A percentile compares a stretch with the other conserved stretches of the same genome.
phyloP scores from a whole-genome alignment of 2,797 vertebrate genomes.

The Tamandua tetradactyla region DNA sequence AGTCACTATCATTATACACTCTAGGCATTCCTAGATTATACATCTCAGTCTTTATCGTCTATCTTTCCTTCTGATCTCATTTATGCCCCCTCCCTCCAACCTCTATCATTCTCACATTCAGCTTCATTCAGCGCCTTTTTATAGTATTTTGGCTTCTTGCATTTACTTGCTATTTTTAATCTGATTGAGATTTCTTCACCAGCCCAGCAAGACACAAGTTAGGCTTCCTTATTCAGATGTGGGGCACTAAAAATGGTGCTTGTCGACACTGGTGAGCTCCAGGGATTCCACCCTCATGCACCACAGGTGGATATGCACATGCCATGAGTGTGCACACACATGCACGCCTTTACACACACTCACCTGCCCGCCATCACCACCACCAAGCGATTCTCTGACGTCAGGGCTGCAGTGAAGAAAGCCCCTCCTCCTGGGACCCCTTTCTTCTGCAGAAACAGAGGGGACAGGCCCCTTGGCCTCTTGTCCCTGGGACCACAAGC shows the following conservation, averaged over 20 bases:
- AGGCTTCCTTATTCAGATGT: constrained; percentile 23
- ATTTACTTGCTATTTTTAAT: constrained; percentile 14
- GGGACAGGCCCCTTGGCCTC: neutral
- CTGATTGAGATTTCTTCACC: neutral
- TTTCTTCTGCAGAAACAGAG: neutral
- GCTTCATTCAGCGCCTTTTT: no score
- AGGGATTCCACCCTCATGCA: no score
- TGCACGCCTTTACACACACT: no score
- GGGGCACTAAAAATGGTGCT: neutral
- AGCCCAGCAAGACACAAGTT: neutral
- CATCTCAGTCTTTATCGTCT: no score
- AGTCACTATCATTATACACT: no score
- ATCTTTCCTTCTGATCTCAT: no score
- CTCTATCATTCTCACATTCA: no score
- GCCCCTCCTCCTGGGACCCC: neutral
- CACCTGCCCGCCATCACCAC: neutral
- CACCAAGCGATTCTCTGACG: neutral
- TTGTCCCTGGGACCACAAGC: neutral
- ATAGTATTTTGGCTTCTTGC: neutral
- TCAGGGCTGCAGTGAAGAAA: neutral
- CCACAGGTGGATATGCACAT: neutral
- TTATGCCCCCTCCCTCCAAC: no score
- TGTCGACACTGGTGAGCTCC: neutral
- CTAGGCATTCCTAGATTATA: no score
- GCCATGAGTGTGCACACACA: neutral